Evolutionary conservation across 1,140 invertebrate genomes (phyloP).

Genomic region (Drosophila kikkawai): DNA sequence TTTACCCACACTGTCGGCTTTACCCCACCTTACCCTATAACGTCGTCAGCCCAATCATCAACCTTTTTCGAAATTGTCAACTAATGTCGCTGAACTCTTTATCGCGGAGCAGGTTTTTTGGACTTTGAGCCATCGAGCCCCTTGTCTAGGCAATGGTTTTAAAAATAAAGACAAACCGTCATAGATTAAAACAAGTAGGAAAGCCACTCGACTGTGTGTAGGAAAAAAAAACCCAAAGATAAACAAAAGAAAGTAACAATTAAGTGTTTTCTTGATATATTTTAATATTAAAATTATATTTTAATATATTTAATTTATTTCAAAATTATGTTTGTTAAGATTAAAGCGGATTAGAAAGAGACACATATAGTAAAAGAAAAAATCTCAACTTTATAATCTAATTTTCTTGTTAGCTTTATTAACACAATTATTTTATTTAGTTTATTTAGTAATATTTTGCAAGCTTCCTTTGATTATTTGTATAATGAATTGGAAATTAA

Average conservation of each 20-base stretch:
- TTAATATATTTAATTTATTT: background rate
- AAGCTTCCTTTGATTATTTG: too few relatives aligned
- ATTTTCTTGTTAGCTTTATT: too few relatives aligned
- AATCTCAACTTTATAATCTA: too few relatives aligned
- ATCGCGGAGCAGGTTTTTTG: background rate
- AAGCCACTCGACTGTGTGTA: background rate
- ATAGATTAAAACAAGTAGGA: background rate
- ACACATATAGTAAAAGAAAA: too few relatives aligned
- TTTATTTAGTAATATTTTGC: too few relatives aligned
- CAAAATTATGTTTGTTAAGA: background rate
- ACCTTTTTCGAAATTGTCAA: background rate
- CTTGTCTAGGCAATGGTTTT: background rate
- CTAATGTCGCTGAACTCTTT: constrained; percentile 12
- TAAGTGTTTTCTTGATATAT: background rate
- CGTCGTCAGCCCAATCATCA: background rate
- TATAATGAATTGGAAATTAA: too few relatives aligned
- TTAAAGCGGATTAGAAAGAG: background rate
- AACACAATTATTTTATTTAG: too few relatives aligned
- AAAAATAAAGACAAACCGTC: constrained; percentile 6
- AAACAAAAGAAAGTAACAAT: background rate
- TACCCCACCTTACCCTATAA: too few relatives aligned
- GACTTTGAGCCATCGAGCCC: constrained; percentile 19
- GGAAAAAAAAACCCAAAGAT: background rate
- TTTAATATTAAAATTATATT: background rate
- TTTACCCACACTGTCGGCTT: too few relatives aligned